Base-by-base conservation (phyloP, 2,113 vertebrate species). In the Rhea americana region DNA sequence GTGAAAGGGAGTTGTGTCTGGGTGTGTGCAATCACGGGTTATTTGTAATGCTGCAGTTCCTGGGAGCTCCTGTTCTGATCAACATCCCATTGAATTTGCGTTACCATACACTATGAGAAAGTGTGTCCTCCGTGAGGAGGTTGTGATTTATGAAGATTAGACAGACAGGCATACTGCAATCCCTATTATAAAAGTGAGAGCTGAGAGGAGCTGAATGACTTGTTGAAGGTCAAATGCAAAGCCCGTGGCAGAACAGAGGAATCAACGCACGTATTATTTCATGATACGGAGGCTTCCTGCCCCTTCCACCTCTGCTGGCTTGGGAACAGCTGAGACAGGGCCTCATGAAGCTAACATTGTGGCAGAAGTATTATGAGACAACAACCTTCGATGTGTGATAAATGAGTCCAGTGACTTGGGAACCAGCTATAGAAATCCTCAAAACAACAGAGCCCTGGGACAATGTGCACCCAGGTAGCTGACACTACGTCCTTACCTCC, bases 161-260 rank as follows among this genome's bases (percentile, higher is more conserved):
- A 18, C 37, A 78, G 79, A 67, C 63, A 80, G 76, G 47, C 17
- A 28, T 91, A 59, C 73, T 88, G 51, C 48, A 35, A 4, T 48
- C 68, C 17, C 50, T 12, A 7, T 78, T 83, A 22, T 18, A 20
- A 37, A 35, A 78, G 65, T 39, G 84, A 78, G 65, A 82, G 66
- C 76, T 78, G 78, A 77, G 47, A 79, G 76, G 59, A 93, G 2
- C 32, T n/a, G 66, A 58, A 25, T 1, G 51, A 87, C 65, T 90
- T 63, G 16, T 37, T 93, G 91, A 89, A 96, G 91, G 87, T 93
- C 89, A 93, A 79, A 82, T 53, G 81, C 70, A 80, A 94, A 92
- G 53, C 71, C 66, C 0, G 0, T 76, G 84, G 78, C 81, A 87
- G 81, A 87, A 70, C 30, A 9, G 63, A 85, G 93, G 65, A 90